Conservation (phyloP, 2,113 vertebrate species). For the Xenopus borealis region DNA sequence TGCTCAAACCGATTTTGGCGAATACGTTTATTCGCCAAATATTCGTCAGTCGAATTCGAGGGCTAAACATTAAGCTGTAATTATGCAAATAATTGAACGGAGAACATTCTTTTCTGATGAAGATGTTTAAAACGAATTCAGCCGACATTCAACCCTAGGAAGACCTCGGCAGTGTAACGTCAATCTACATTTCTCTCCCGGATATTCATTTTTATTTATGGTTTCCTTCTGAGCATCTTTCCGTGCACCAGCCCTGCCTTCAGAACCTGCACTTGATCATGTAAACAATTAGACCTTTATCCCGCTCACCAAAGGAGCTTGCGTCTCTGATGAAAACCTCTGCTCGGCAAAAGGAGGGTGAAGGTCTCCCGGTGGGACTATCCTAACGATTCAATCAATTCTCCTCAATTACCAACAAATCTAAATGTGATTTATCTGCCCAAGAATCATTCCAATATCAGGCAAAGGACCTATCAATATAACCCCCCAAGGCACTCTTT, state of each 20-base stretch:
- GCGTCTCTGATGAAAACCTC: slow-evolving; percentile 63
- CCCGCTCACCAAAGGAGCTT: slow-evolving; percentile 54
- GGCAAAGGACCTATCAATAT: slow-evolving; percentile 88
- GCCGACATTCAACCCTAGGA: no score
- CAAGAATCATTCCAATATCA: slow-evolving; percentile 98
- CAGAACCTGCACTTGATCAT: slow-evolving; percentile 59
- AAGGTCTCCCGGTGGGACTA: slow-evolving; percentile 68
- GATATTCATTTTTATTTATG: slow-evolving; percentile 40
- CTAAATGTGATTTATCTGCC: slow-evolving; percentile 99
- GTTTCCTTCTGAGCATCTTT: neutral
- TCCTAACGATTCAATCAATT: slow-evolving; percentile 87
- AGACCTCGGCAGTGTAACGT: no score
- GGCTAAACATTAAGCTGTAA: no score
- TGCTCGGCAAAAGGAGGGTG: slow-evolving; percentile 58
- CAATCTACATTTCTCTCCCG: no score
- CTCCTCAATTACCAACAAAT: slow-evolving; percentile 98
- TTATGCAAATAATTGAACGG: no score
- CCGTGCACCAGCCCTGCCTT: slow-evolving; percentile 27
- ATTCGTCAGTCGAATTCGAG: no score
- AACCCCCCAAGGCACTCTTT: slow-evolving; percentile 88
- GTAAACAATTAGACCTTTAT: slow-evolving; percentile 64
- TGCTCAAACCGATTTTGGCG: no score
- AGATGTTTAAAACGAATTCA: no score
- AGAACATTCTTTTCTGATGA: no score
- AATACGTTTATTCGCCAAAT: no score